A percentile compares a stretch with the other conserved stretches of the same genome.
Conservation (phyloP, 2,888 invertebrate species). For the Neria commutata region DNA sequence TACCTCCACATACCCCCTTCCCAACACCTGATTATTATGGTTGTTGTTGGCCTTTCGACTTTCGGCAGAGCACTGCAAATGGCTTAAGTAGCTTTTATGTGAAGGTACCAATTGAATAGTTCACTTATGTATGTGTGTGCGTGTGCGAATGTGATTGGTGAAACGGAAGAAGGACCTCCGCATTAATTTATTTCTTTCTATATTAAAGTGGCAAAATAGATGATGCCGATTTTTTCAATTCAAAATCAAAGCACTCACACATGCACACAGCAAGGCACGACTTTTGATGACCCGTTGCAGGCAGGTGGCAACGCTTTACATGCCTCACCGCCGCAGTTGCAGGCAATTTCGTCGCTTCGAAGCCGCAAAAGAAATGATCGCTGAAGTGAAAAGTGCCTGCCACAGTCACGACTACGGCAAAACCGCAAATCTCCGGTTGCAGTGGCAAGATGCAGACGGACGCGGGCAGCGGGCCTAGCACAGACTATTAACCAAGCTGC, state of each 20-base stretch:
- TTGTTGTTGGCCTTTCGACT: neutral
- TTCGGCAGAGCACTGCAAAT: neutral
- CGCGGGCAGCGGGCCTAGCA: too few relatives aligned
- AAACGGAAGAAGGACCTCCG: too few relatives aligned
- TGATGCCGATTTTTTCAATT: slow-evolving; percentile 17
- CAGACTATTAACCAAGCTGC: too few relatives aligned
- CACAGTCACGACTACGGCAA: too few relatives aligned
- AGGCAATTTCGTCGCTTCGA: too few relatives aligned
- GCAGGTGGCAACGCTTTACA: slow-evolving; percentile 6
- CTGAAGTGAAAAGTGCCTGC: too few relatives aligned
- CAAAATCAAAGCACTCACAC: slow-evolving; percentile 22
- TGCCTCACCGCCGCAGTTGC: slow-evolving; percentile 12
- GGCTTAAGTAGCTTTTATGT: neutral
- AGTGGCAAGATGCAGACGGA: too few relatives aligned
- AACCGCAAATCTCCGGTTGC: too few relatives aligned
- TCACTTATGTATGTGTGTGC: neutral
- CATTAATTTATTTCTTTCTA: too few relatives aligned
- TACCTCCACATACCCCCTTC: too few relatives aligned
- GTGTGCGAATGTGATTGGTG: neutral
- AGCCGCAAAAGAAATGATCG: too few relatives aligned
- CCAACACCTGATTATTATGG: too few relatives aligned
- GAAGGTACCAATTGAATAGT: neutral
- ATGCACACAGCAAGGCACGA: neutral
- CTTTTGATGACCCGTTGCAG: slow-evolving; percentile 33
- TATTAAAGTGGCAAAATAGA: neutral